Evolutionary conservation across 2,113 vertebrate genomes (phyloP), one percentile per base, ranked within the genome.

Genomic region (Hippolais icterina): DNA sequence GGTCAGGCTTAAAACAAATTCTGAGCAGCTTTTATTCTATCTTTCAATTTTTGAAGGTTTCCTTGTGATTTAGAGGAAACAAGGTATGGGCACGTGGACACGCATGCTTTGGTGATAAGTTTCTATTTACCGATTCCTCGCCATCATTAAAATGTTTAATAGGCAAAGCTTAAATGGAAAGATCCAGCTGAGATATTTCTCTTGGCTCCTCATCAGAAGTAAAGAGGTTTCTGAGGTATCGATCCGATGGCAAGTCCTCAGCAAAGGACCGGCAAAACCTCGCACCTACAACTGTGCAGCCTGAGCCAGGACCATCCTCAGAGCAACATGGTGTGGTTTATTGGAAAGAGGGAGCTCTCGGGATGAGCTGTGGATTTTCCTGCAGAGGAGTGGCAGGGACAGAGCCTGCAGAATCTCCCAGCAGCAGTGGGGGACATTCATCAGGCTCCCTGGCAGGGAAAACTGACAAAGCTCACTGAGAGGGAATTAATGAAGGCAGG

Each of bases 41-140:
- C 50, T 65, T 86, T n/a, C 17, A 14, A 18, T 15, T 29, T 22
- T n/a, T 75, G 10, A 42, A 42, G 47, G 29, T 79, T 83, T 75
- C 56, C 37, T 47, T 0, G 0, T 47, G 24, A 39, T 65, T 74
- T 47, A 0, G 2, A 69, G 52, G 33, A 65, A 65, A 79, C 46
- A 24, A 70, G 75, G 28, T 12, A 16, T 0, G 1, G 82, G 24
- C 23, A 11, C 3, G 18, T 1, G 56, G 23, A 27, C 22, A 19
- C 0, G 1, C 46, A 54, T 0, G 1, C 56, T 44, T 57, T 3
- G 39, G 31, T 24, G 71, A 4, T 28, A 6, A 29, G 22, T 65
- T 83, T 28, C 49, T 57, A 2, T 94, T 93, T 93, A n/a, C 82
- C 28, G 35, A 35, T 39, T n/a, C 54, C 33, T 54, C 49, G 53